Evolutionary conservation across 2,113 vertebrate species (phyloP), one percentile per base, ranked within the genome.

Genomic region (Anhinga anhinga): DNA sequence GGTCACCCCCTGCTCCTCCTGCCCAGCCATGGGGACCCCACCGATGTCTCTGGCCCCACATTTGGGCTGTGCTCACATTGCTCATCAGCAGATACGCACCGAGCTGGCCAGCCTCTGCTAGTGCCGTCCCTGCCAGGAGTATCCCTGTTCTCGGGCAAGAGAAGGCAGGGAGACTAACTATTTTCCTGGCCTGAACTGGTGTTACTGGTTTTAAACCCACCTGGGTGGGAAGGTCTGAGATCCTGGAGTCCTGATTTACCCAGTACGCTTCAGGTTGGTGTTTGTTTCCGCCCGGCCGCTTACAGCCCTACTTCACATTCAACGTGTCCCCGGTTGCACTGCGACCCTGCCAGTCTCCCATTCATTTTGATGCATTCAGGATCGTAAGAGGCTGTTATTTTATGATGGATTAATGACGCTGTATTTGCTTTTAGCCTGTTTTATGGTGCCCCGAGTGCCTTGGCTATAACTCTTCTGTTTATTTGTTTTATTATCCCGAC

Each of bases 361-460:
- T 63, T 95, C 82, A 7, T 92, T 88, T 58, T 71, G 91, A 78
- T 89, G 91, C 89, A 50, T 92, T 74, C 38, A 7, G 91, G 86
- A 94, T n/a, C 1, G 9, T 86, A 21, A 92, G 86, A 81, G 65
- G 86, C 93, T 96, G 93, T 71, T 96, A 67, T 78, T 97, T 96
- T 94, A 88, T 91, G 94, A 95, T 83, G 94, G 95, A 97, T 97
- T 91, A 96, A 96, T 1, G 29, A 50, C 0, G 4, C 83, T 83
- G 69, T 78, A 30, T 91, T 86, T 95, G 94, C 94, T 91, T 96
- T 95, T 86, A 86, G 93, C 89, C 88, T 93, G 65, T 50, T 96
- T 95, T 92, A 96, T 66, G 83, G 80, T 86, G 83, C 86, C 94
- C 88, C 10, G 2, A 88, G 94, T 84, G 88, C 88, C 59, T 84